Percentiles rank a stretch among this genome's conserved stretches.
Evolutionary conservation across 2,113 vertebrate genomes (phyloP).

Genomic region (Phrynosoma blainvillii): DNA sequence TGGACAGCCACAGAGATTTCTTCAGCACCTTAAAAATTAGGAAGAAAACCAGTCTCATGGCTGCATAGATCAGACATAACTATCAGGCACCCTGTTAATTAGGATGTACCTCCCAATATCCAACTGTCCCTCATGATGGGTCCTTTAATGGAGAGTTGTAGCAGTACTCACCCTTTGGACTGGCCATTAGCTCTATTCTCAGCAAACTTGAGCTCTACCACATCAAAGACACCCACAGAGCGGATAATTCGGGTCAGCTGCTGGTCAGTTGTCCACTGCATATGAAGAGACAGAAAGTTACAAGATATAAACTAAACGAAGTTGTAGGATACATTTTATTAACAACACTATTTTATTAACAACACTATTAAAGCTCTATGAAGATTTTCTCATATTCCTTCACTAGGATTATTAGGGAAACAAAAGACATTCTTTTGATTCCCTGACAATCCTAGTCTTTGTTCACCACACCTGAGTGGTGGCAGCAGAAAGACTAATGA

Average conservation of each 20-base stretch:
- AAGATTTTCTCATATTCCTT: background rate
- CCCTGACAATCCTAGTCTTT: background rate
- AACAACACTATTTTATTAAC: background rate
- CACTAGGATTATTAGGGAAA: too few species aligned
- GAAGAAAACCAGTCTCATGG: background rate
- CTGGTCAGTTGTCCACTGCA: conserved; percentile 94
- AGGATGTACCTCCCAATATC: background rate
- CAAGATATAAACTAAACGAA: background rate
- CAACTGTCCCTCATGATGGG: background rate
- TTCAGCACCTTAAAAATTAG: background rate
- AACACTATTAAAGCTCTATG: background rate
- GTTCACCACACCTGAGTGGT: background rate
- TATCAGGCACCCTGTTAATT: background rate
- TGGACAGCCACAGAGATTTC: background rate
- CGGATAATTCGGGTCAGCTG: conserved; percentile 86
- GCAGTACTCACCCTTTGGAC: conserved; percentile 90
- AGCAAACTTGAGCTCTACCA: conserved; percentile 90
- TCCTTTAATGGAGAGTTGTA: background rate
- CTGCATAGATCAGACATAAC: background rate
- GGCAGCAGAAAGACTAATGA: too few species aligned
- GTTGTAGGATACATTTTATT: background rate
- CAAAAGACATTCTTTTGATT: background rate
- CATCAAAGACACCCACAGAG: conserved; percentile 87
- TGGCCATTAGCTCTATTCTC: conserved; percentile 94
- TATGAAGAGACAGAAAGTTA: conserved; percentile 48